A percentile compares a stretch with the other conserved stretches of the same genome.
phyloP scores from a whole-genome alignment of 2,888 invertebrate genomes.

The Pseudoips prasinana region DNA sequence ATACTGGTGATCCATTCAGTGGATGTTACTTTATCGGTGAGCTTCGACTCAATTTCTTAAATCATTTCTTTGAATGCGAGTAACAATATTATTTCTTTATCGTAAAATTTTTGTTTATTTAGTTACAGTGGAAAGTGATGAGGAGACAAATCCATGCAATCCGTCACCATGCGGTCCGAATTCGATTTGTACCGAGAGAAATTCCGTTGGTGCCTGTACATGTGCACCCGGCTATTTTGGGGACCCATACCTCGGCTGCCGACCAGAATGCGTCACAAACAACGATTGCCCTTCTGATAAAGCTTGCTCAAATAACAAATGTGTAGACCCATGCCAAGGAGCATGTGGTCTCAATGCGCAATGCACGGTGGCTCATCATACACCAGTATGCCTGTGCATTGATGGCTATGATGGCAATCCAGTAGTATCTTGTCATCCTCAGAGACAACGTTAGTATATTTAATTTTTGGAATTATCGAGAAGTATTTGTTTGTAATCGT shows the following conservation, averaged over 20 bases:
- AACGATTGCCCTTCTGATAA: slow-evolving; percentile 89
- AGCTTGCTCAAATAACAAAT: slow-evolving; percentile 93
- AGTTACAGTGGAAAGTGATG: slow-evolving; percentile 83
- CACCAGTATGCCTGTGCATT: slow-evolving; percentile 90
- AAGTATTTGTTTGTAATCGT: too few species aligned
- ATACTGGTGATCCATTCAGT: slow-evolving; percentile 92
- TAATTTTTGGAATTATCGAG: slow-evolving; percentile 7
- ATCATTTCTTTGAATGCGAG: too few species aligned
- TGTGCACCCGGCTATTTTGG: slow-evolving; percentile 92
- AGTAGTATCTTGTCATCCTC: slow-evolving; percentile 77
- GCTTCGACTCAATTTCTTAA: too few species aligned
- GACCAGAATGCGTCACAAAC: slow-evolving; percentile 92
- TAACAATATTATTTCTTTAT: too few species aligned
- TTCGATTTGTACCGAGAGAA: slow-evolving; percentile 90
- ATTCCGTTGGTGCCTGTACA: slow-evolving; percentile 91
- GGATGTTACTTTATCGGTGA: slow-evolving; percentile 83
- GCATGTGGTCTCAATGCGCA: slow-evolving; percentile 91
- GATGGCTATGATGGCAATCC: slow-evolving; percentile 91
- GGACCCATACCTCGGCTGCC: slow-evolving; percentile 92
- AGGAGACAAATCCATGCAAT: slow-evolving; percentile 88
- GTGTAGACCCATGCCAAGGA: slow-evolving; percentile 91
- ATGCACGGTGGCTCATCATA: slow-evolving; percentile 91
- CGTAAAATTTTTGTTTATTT: too few species aligned
- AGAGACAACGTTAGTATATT: slow-evolving; percentile 64
- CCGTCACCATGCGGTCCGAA: slow-evolving; percentile 94